Evolutionary conservation across 2,797 vertebrate genomes (phyloP).

Genomic region (Chaetophractus vellerosus): DNA sequence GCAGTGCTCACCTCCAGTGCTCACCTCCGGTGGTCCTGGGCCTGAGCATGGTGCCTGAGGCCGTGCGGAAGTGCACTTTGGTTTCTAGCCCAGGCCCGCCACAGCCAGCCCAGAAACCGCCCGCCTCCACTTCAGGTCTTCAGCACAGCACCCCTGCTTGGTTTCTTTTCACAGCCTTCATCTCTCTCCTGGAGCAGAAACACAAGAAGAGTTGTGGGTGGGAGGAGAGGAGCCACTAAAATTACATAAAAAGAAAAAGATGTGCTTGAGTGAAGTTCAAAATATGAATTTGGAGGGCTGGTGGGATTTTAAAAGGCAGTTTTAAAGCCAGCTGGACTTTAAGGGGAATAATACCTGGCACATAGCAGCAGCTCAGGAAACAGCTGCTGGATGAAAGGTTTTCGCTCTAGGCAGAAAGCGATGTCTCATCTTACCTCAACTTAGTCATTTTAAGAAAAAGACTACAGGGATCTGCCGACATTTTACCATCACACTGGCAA

Average conservation of each 20-base stretch:
- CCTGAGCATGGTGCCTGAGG: too few relatives aligned
- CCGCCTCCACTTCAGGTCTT: too few relatives aligned
- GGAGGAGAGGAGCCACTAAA: not conserved
- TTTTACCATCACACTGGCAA: not conserved
- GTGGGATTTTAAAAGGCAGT: not conserved
- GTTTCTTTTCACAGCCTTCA: too few relatives aligned
- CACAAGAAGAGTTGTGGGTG: not conserved
- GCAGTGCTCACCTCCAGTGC: too few relatives aligned
- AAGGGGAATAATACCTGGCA: not conserved
- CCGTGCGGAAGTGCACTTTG: too few relatives aligned
- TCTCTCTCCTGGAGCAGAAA: slow-evolving; percentile 12
- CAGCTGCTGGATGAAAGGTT: not conserved
- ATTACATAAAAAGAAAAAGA: not conserved
- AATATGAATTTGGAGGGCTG: not conserved
- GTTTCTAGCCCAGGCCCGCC: too few relatives aligned
- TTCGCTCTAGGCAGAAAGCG: not conserved
- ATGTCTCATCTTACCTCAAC: not conserved
- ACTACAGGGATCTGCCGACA: not conserved
- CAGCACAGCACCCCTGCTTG: too few relatives aligned
- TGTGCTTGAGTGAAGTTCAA: not conserved
- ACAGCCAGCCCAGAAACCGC: too few relatives aligned
- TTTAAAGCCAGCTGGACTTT: not conserved
- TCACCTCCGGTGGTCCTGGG: too few relatives aligned
- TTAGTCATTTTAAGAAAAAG: not conserved
- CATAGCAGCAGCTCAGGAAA: not conserved